Evolutionary conservation across 2,888 invertebrate species (phyloP), one percentile per base, ranked within the genome.

Genomic region (Belgica antarctica): DNA sequence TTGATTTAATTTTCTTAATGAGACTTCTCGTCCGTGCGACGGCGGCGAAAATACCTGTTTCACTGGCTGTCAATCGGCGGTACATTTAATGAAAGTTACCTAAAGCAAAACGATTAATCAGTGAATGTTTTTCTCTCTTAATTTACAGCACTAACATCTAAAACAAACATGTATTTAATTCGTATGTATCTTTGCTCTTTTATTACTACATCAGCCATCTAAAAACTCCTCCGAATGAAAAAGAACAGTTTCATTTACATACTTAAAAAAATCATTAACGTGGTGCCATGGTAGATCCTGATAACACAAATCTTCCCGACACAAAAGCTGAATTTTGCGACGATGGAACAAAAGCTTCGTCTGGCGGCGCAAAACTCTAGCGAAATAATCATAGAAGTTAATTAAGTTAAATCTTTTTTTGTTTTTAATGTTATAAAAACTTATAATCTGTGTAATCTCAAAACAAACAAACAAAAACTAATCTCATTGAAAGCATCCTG

Each of bases 131-230:
- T 69, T 68, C 31, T 70, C 68, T 68, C 61, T 70, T 70, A 70
- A 70, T 70, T 70, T 70, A 70, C 70, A 70, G 70, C 70, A 70
- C 70, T 70, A 70, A 70, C 70, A 70, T 61, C 59, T 70, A 61
- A 70, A 70, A 70, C 59, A 24, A 68, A 36, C 34, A 70, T 70
- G 70, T 70, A 70, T 70, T 70, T 70, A 70, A 70, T 70, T 70
- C 70, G 70, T 70, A 70, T 70, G 70, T 70, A 70, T 70, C 61
- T 61, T 70, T 68, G 61, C 70, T 70, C 70, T 70, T 68, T 68
- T 68, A 68, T 68, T 46, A 47, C 65, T 68, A 47, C 68, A 57
- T 31, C 68, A 47, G 57, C 68, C 68, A 68, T 52, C 52, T 52
- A 52, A 52, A 41, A 12, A 52, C 22, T 22, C 52, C 12, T 31